These are phyloP conservation scores for Brachyistius frenatus DNA, from an alignment of 2,113 vertebrate genomes.

Conservation along the genomic window DNA sequence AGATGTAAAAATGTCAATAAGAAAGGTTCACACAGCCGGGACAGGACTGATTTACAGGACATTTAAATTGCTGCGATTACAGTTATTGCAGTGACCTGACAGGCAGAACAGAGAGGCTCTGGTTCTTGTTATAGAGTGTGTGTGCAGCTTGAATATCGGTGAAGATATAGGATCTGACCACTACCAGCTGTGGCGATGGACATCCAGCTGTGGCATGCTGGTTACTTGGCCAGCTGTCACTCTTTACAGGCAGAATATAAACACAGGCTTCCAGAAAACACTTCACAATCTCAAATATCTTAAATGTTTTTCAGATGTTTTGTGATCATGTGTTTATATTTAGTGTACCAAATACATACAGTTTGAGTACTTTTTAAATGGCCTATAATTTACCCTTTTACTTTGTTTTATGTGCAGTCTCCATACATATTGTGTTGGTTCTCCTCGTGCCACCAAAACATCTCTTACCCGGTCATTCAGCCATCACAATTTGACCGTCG, in stretches of 20 bases:
- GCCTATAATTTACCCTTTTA: too few relatives aligned
- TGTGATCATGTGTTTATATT: too few relatives aligned
- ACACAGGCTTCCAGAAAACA: constrained; percentile 14
- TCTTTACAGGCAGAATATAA: neutral
- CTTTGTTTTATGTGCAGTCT: too few relatives aligned
- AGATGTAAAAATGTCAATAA: neutral
- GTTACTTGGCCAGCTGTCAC: constrained; percentile 28
- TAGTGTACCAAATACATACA: too few relatives aligned
- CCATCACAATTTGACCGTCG: too few relatives aligned
- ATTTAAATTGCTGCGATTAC: neutral
- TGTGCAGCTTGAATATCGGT: neutral
- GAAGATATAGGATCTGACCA: constrained; percentile 26
- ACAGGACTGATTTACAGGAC: too few relatives aligned
- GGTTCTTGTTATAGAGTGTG: constrained; percentile 1
- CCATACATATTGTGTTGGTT: too few relatives aligned
- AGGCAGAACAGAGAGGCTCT: neutral
- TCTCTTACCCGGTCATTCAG: too few relatives aligned
- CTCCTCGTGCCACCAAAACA: too few relatives aligned
- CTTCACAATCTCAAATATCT: neutral
- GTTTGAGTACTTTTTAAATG: too few relatives aligned
- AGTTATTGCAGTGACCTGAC: neutral
- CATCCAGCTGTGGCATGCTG: constrained; percentile 48
- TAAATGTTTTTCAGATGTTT: neutral
- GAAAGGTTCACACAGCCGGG: neutral
- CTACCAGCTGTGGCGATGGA: constrained; percentile 35